Conservation (phyloP, 2,797 vertebrate genomes). For the Cossypha polioptera region DNA sequence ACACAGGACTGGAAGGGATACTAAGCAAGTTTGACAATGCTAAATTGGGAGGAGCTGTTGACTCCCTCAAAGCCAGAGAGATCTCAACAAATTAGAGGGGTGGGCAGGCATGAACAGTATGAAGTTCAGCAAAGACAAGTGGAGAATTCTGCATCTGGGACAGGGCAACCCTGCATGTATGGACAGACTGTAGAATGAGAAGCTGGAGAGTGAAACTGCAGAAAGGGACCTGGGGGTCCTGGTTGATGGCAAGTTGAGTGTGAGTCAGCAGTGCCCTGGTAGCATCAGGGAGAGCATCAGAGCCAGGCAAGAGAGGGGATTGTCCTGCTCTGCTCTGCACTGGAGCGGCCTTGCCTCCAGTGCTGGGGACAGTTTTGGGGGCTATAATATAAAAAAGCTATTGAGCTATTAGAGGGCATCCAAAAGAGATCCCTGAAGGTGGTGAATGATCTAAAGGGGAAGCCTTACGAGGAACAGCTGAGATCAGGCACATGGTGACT, state of each 20-base stretch:
- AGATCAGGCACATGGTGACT: background rate
- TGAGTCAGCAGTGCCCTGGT: background rate
- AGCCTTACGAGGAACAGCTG: background rate
- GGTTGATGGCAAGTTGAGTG: rapidly evolving
- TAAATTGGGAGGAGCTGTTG: background rate
- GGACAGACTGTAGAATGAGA: too few species aligned
- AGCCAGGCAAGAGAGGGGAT: rapidly evolving
- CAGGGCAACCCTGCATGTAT: background rate
- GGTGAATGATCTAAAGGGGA: background rate
- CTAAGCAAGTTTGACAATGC: background rate
- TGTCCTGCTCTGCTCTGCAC: rapidly evolving
- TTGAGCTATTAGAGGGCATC: background rate
- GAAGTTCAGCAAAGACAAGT: background rate
- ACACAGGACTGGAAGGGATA: background rate
- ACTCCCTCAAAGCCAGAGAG: background rate
- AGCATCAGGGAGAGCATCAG: background rate
- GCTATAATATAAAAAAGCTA: background rate
- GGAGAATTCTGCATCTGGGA: background rate
- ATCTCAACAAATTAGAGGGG: background rate
- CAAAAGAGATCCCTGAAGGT: background rate
- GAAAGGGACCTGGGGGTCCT: too few species aligned
- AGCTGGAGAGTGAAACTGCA: background rate
- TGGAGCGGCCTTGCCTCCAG: rapidly evolving
- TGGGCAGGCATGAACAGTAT: background rate
- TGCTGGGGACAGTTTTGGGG: background rate